Evolutionary conservation across 2,888 invertebrate species (phyloP).

Genomic region (Smittia sp.): DNA sequence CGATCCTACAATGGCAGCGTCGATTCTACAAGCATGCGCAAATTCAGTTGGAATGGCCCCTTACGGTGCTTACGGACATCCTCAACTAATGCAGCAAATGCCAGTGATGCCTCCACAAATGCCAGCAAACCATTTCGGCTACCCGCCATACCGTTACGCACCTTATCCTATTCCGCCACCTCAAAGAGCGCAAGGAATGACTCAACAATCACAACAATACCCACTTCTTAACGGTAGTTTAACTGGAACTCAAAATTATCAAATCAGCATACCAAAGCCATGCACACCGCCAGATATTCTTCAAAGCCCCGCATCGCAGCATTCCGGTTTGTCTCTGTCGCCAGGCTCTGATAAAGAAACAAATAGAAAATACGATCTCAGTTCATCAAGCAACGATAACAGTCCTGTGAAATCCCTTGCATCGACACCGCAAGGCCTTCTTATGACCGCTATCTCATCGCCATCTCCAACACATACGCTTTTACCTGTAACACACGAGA

Average conservation of each 20-base stretch:
- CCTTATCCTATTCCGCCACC: slow-evolving; percentile 56
- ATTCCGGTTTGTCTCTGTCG: slow-evolving; percentile 51
- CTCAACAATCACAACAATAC: slow-evolving; percentile 26
- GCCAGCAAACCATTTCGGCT: slow-evolving; percentile 56
- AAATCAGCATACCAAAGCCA: slow-evolving; percentile 48
- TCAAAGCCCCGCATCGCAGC: slow-evolving; percentile 52
- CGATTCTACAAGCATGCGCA: slow-evolving; percentile 85
- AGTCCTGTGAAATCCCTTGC: slow-evolving; percentile 46
- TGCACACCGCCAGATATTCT: slow-evolving; percentile 51
- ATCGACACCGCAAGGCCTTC: slow-evolving; percentile 46
- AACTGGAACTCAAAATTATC: slow-evolving; percentile 33
- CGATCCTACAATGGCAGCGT: slow-evolving; percentile 90
- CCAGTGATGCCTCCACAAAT: slow-evolving; percentile 52
- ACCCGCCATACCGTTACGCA: slow-evolving; percentile 53
- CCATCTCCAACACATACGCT: slow-evolving; percentile 49
- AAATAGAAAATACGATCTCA: slow-evolving; percentile 44
- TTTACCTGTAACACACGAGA: slow-evolving; percentile 45
- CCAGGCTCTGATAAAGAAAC: slow-evolving; percentile 50
- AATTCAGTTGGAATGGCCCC: slow-evolving; percentile 64
- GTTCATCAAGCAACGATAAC: slow-evolving; percentile 46
- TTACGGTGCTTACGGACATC: slow-evolving; percentile 57
- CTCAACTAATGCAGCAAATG: slow-evolving; percentile 56
- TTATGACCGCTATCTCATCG: slow-evolving; percentile 48
- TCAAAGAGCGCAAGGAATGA: slow-evolving; percentile 50
- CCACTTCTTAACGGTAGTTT: slow-evolving; percentile 35